These are phyloP conservation scores for Cataglyphis rosenhaueri DNA, from an alignment of 2,888 invertebrate genomes.

Conservation along the genomic window DNA sequence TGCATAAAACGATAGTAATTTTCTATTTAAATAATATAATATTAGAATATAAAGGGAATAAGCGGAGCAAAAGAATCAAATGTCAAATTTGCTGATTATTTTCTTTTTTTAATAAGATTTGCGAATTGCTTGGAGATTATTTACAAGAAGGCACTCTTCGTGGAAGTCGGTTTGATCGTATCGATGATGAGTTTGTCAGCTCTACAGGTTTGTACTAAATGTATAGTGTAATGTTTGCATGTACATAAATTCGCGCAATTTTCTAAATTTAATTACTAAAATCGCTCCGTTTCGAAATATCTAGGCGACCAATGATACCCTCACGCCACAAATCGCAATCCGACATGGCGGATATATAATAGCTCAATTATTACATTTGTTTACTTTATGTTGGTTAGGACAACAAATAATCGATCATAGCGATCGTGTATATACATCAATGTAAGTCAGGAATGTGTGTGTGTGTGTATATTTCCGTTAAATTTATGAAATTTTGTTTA, in stretches of 20 bases:
- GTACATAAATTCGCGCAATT: not conserved
- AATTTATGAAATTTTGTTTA: not conserved
- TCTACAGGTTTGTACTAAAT: constrained; percentile 5
- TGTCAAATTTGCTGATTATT: not conserved
- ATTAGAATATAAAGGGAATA: not conserved
- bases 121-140: not conserved
- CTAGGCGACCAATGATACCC: constrained; percentile 64
- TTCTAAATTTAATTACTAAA: not conserved
- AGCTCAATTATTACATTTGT: constrained; percentile 69
- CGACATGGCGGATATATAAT: constrained; percentile 65
- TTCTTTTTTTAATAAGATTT: constrained; percentile 21
- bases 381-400: constrained; percentile 68
- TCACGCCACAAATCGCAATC: constrained; percentile 62
- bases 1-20: not conserved
- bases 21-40: not conserved
- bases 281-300: not conserved
- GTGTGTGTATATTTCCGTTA: not conserved
- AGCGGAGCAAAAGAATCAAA: not conserved
- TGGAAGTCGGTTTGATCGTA: constrained; percentile 12
- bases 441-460: not conserved
- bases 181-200: constrained; percentile 22
- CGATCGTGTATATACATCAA: constrained; percentile 47
- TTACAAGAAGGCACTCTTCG: not conserved
- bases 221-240: not conserved
- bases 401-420: constrained; percentile 72